phyloP scores from a whole-genome alignment of 2,888 invertebrate species.

The Volucella zonaria region DNA sequence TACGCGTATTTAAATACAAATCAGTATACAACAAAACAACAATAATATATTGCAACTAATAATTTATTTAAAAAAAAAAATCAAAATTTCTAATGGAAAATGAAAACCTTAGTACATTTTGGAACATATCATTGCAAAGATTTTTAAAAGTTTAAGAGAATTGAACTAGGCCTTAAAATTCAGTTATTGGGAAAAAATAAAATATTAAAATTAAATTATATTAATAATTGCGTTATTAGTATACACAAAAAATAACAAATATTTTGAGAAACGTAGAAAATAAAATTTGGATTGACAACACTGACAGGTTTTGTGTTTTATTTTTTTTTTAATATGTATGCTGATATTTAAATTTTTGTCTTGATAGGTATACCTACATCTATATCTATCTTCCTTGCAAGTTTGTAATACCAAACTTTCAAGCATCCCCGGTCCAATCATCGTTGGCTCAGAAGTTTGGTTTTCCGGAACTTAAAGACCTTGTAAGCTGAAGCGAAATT shows the following conservation, averaged over 20 bases:
- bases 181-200: constrained; percentile 25
- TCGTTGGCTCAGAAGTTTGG: too few species aligned
- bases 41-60: background rate
- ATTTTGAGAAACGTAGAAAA: constrained; percentile 3
- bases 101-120: constrained; percentile 42
- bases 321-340: background rate
- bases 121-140: constrained; percentile 62
- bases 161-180: constrained; percentile 33
- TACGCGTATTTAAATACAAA: background rate
- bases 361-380: too few species aligned
- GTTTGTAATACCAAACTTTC: too few species aligned
- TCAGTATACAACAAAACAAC: background rate
- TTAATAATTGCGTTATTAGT: constrained; percentile 14
- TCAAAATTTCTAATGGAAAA: constrained; percentile 7
- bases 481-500: too few species aligned
- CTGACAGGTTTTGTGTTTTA: background rate
- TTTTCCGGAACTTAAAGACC: too few species aligned
- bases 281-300: constrained; percentile 23
- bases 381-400: too few species aligned
- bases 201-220: constrained; percentile 7
- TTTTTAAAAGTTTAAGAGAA: constrained; percentile 3
- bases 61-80: background rate
- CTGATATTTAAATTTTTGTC: too few species aligned
- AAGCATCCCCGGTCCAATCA: too few species aligned
- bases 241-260: constrained; percentile 7